phyloP scores from a whole-genome alignment of 2,797 vertebrate genomes.

The Syndactyla subalaris region DNA sequence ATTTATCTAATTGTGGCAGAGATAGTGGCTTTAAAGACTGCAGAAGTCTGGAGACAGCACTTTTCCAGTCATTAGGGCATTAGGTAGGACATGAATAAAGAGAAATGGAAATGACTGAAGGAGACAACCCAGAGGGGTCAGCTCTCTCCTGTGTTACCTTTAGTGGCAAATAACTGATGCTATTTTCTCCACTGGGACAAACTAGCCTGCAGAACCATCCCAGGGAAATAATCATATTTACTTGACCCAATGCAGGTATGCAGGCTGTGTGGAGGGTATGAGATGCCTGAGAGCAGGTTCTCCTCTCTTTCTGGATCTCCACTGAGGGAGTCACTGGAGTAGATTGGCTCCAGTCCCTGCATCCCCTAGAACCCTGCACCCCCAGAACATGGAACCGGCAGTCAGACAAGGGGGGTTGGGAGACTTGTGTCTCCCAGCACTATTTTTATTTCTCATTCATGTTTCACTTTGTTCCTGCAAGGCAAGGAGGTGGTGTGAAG shows the following conservation, averaged over 20 bases:
- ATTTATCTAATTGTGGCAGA: conserved; percentile 13
- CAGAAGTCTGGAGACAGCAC: background rate
- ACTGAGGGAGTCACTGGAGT: fast-evolving
- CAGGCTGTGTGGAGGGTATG: background rate
- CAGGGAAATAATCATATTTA: background rate
- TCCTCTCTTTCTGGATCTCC: background rate
- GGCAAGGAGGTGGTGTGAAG: background rate
- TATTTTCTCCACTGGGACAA: background rate
- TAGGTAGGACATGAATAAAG: background rate
- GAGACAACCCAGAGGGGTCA: background rate
- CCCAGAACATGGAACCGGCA: fast-evolving
- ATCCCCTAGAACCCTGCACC: fast-evolving
- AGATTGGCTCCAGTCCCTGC: too few species aligned
- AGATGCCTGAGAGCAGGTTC: background rate
- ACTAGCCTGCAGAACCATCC: background rate
- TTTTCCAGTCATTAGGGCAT: conserved; percentile 9
- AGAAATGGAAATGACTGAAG: conserved; percentile 27
- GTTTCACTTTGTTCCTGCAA: background rate
- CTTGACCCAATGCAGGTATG: background rate
- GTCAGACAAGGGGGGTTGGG: background rate
- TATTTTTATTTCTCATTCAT: background rate
- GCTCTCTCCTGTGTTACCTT: background rate
- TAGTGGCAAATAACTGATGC: background rate
- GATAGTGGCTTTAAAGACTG: background rate
- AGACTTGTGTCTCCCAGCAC: background rate